Percentiles rank a stretch among this genome's conserved stretches.
Evolutionary conservation across 2,888 invertebrate species (phyloP).

Genomic region (Abscondita cerata): DNA sequence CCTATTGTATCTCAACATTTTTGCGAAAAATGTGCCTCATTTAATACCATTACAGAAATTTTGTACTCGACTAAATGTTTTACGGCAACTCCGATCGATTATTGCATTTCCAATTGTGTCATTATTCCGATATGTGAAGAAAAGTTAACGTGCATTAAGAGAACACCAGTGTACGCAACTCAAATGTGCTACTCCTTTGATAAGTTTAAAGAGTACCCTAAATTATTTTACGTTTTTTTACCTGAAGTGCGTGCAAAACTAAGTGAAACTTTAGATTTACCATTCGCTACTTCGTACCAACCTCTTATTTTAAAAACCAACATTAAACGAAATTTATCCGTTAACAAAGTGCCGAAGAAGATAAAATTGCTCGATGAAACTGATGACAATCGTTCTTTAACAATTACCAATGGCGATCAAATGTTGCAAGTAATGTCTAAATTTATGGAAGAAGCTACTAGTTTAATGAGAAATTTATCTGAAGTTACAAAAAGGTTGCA

Average conservation of each 20-base stretch:
- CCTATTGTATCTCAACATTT: neutral
- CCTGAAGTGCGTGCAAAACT: constrained; percentile 19
- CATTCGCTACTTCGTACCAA: neutral
- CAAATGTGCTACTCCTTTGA: constrained; percentile 41
- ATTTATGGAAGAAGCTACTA: constrained; percentile 58
- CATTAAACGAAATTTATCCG: no score
- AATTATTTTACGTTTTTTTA: constrained; percentile 35
- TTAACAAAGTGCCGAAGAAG: constrained; percentile 43
- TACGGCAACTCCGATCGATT: neutral
- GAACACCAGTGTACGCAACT: constrained; percentile 47
- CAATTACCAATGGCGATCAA: constrained; percentile 37
- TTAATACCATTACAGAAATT: neutral
- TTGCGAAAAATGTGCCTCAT: constrained; percentile 16
- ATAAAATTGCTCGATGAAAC: constrained; percentile 46
- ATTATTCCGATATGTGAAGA: constrained; percentile 31
- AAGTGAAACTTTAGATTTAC: neutral
- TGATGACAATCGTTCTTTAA: constrained; percentile 49
- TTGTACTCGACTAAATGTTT: constrained; percentile 10
- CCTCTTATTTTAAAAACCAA: neutral
- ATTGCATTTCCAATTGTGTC: constrained; percentile 34
- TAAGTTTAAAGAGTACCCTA: constrained; percentile 36
- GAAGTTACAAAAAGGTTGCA: constrained; percentile 46
- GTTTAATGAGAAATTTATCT: constrained; percentile 54
- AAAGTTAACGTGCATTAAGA: constrained; percentile 33
- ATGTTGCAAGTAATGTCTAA: constrained; percentile 56